Conservation (phyloP, 2,888 invertebrate species). For the Agrochola macilenta region DNA sequence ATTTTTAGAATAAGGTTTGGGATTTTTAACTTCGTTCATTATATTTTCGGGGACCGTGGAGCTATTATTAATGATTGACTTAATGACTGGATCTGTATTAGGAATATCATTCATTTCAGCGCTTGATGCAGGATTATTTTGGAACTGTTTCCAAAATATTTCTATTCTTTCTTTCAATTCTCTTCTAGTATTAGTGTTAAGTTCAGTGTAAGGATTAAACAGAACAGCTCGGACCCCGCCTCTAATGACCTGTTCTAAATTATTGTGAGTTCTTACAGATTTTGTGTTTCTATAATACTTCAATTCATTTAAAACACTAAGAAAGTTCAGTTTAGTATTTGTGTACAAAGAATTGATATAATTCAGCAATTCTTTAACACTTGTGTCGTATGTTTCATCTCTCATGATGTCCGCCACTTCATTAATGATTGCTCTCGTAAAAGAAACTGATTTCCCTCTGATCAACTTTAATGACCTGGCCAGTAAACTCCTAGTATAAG, state of each 20-base stretch:
- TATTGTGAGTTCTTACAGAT: conserved; percentile 57
- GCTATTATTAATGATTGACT: not conserved
- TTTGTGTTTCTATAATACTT: conserved; percentile 64
- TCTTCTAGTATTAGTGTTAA: conserved; percentile 65
- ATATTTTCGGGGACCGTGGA: not conserved
- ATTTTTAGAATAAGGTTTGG: not conserved
- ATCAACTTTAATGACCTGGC: conserved; percentile 63
- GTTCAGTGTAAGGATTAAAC: conserved; percentile 73
- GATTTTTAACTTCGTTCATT: not conserved
- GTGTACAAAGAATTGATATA: conserved; percentile 75
- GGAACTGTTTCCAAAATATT: conserved; percentile 16
- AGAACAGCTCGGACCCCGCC: conserved; percentile 68
- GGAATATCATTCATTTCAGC: not conserved
- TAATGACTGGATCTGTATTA: not conserved
- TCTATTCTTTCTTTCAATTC: conserved; percentile 64
- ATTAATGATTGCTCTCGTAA: conserved; percentile 65
- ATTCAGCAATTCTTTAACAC: conserved; percentile 58
- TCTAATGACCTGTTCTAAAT: conserved; percentile 67
- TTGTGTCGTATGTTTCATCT: conserved; percentile 46
- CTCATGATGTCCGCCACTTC: conserved; percentile 48
- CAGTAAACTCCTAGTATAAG: conserved; percentile 64
- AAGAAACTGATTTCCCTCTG: conserved; percentile 52
- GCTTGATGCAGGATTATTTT: not conserved
- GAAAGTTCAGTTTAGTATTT: conserved; percentile 60
- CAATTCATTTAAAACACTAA: conserved; percentile 66